Evolutionary conservation across 37 sponge, comb jelly and placozoan species (phyloP).

Genomic region (Eunapius fragilis): DNA sequence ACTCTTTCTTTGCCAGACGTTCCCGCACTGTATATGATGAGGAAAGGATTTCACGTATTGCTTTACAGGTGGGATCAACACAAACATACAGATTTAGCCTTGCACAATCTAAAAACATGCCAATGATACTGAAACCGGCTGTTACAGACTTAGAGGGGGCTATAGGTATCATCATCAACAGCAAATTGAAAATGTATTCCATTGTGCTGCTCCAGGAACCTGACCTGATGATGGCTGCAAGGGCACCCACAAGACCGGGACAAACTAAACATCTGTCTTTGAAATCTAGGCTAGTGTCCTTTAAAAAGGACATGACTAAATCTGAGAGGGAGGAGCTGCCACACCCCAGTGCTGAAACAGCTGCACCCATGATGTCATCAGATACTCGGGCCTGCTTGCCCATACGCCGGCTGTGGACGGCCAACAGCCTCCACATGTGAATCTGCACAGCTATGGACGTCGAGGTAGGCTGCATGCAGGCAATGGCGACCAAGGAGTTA

Average conservation of each 20-base stretch:
- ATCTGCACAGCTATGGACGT: constrained; percentile 20
- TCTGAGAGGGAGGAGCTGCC: background rate
- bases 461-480: constrained; percentile 30
- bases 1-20: background rate
- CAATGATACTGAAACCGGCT: constrained; percentile 18
- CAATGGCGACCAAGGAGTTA: constrained; percentile 17
- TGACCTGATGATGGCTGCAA: background rate
- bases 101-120: constrained; percentile 11
- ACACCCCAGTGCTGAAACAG: background rate
- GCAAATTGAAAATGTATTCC: background rate
- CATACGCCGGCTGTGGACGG: background rate
- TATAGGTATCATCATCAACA: background rate
- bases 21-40: background rate
- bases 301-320: constrained; percentile 33
- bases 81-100: constrained; percentile 1
- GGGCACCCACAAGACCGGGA: background rate
- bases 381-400: background rate
- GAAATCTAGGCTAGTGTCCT: background rate
- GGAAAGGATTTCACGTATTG: constrained; percentile 16
- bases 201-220: background rate
- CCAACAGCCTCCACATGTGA: constrained; percentile 43
- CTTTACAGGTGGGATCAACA: constrained; percentile 18
- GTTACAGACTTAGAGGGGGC: background rate
- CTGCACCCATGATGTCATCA: background rate
- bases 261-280: background rate